Percentiles rank a stretch among this genome's conserved stretches.
These are phyloP conservation scores for Ypsolopha sequella DNA, from an alignment of 2,888 invertebrate species.

Conservation along the genomic window DNA sequence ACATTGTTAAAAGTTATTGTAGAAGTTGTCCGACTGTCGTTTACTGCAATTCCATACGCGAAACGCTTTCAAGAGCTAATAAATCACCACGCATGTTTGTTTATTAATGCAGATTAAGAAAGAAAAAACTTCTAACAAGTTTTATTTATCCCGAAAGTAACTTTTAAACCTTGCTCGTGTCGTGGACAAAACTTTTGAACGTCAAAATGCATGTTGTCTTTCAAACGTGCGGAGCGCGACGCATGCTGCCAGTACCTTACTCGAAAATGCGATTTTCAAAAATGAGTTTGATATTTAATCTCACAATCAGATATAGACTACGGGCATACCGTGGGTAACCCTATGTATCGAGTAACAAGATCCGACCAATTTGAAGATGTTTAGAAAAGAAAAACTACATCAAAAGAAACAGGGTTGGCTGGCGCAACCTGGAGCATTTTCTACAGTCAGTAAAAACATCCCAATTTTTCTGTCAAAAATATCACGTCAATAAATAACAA, in stretches of 20 bases:
- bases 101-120: not conserved
- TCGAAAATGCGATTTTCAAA: too few species aligned
- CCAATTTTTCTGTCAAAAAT: too few species aligned
- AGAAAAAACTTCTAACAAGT: not conserved
- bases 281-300: too few species aligned
- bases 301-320: too few species aligned
- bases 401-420: too few species aligned
- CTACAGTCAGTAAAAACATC: too few species aligned
- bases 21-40: not conserved
- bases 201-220: not conserved
- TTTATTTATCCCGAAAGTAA: not conserved
- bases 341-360: too few species aligned
- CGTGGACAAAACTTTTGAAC: not conserved
- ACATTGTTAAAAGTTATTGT: not conserved
- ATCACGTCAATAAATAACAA: too few species aligned
- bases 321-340: too few species aligned
- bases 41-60: not conserved
- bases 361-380: too few species aligned
- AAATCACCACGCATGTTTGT: constrained; percentile 1
- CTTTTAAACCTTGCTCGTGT: not conserved
- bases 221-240: not conserved
- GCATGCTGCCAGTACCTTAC: not conserved
- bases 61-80: not conserved
- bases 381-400: too few species aligned
- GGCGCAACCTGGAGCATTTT: too few species aligned